Evolutionary conservation across 2,888 invertebrate genomes (phyloP).

Genomic region (Ernsta delagoae): DNA sequence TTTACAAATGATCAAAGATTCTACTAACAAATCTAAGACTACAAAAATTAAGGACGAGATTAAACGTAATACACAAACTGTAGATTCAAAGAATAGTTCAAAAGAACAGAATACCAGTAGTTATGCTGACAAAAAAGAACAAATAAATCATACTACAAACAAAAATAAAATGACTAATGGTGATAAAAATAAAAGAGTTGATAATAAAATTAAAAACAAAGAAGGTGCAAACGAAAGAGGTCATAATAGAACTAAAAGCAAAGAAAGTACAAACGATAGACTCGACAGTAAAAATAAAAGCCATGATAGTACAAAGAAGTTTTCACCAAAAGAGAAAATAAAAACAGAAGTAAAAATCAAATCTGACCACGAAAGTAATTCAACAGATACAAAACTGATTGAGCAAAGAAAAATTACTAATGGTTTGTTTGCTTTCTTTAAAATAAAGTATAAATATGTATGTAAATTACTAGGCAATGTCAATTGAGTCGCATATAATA

Average conservation of each 20-base stretch:
- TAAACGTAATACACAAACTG: constrained; percentile 21
- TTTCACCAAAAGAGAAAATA: constrained; percentile 40
- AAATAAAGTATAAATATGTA: not conserved
- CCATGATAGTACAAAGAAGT: constrained; percentile 37
- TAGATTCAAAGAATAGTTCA: constrained; percentile 18
- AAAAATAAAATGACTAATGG: constrained; percentile 10
- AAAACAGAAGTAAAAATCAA: constrained; percentile 27
- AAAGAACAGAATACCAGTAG: constrained; percentile 41
- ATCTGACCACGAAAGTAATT: constrained; percentile 32
- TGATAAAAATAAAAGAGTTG: constrained; percentile 7
- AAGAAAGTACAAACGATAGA: constrained; percentile 32
- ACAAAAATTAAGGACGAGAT: constrained; percentile 46
- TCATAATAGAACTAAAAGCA: constrained; percentile 10
- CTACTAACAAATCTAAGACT: constrained; percentile 59
- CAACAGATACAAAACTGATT: constrained; percentile 27
- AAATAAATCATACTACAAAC: not conserved
- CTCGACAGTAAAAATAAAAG: not conserved
- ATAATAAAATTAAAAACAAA: constrained; percentile 12
- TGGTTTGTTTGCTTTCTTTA: not conserved
- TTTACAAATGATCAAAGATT: constrained; percentile 89
- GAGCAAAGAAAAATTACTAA: constrained; percentile 16
- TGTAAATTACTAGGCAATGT: too few relatives aligned
- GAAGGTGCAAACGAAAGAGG: constrained; percentile 27
- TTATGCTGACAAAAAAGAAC: constrained; percentile 13
- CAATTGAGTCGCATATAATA: too few relatives aligned